Conservation (phyloP, 2,797 vertebrate genomes). For the Sebastes goodei region DNA sequence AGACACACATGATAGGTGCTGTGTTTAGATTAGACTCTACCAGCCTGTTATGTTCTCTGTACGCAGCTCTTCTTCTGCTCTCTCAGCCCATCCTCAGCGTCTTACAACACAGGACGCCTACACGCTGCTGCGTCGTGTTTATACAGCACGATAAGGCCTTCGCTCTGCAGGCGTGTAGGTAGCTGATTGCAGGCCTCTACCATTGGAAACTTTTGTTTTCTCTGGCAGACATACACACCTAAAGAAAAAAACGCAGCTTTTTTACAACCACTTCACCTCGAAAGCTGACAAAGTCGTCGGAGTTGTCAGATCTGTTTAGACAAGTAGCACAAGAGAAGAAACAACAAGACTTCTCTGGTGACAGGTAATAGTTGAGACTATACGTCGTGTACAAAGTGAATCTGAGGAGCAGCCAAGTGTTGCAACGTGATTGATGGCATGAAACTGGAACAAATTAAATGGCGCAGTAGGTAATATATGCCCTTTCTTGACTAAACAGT, state of each 20-base stretch:
- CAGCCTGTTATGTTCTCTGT: conserved; percentile 8
- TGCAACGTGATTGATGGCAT: conserved; percentile 12
- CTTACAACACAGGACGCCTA: conserved; percentile 21
- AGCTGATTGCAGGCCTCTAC: conserved; percentile 32
- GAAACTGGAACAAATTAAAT: conserved; percentile 12
- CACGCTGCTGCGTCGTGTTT: conserved; percentile 52
- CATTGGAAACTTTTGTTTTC: conserved; percentile 44
- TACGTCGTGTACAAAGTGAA: not conserved
- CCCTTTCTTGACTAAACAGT: not conserved
- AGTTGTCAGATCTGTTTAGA: conserved; percentile 43
- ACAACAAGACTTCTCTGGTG: conserved; percentile 6
- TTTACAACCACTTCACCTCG: not conserved
- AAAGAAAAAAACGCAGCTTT: not conserved
- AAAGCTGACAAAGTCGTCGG: not conserved
- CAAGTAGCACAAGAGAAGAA: conserved; percentile 17
- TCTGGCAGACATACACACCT: conserved; percentile 25
- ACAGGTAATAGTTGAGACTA: not conserved
- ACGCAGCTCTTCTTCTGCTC: not conserved
- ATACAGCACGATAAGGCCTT: conserved; percentile 48
- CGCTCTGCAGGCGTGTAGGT: conserved; percentile 12
- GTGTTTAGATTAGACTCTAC: no score
- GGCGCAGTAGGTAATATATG: not conserved
- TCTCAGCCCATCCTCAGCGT: conserved; percentile 19
- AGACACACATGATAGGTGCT: not conserved
- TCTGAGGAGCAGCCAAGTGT: conserved; percentile 15